These are phyloP conservation scores for Hydrochoerus hydrochaeris DNA, from an alignment of 2,113 vertebrate species.

Conservation along the genomic window DNA sequence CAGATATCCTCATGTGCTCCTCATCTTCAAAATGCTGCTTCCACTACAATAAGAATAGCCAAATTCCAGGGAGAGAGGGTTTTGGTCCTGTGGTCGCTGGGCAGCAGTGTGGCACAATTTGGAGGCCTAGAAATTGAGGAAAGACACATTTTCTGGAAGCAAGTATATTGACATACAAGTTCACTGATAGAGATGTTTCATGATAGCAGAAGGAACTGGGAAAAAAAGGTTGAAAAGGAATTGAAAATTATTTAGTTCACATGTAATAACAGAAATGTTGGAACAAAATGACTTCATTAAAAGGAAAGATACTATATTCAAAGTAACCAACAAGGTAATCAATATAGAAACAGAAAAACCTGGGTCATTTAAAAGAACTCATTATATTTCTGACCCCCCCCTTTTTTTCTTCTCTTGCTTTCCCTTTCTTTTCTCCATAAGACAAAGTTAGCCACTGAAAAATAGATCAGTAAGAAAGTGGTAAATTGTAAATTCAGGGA, in stretches of 20 bases:
- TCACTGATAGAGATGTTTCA: not conserved
- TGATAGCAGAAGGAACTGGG: not conserved
- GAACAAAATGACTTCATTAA: not conserved
- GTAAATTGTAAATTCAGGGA: not conserved
- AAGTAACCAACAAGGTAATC: not conserved
- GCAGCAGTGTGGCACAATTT: not conserved
- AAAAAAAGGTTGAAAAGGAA: not conserved
- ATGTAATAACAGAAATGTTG: not conserved
- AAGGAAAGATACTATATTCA: not conserved
- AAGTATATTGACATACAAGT: not conserved
- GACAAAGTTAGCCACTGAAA: not conserved
- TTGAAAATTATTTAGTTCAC: not conserved
- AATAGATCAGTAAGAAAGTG: not conserved
- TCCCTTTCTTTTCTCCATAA: not conserved
- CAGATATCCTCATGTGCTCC: not conserved
- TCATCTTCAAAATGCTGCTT: not conserved
- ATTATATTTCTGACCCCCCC: not conserved
- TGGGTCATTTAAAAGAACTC: not conserved
- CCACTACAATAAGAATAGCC: not conserved
- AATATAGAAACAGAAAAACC: not conserved
- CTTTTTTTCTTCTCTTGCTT: not conserved
- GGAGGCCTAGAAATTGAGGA: not conserved
- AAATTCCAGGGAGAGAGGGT: not conserved
- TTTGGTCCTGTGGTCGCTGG: not conserved
- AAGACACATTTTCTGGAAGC: not conserved